These are phyloP conservation scores for Bungarus multicinctus DNA, from an alignment of 2,113 vertebrate genomes.

Conservation along the genomic window DNA sequence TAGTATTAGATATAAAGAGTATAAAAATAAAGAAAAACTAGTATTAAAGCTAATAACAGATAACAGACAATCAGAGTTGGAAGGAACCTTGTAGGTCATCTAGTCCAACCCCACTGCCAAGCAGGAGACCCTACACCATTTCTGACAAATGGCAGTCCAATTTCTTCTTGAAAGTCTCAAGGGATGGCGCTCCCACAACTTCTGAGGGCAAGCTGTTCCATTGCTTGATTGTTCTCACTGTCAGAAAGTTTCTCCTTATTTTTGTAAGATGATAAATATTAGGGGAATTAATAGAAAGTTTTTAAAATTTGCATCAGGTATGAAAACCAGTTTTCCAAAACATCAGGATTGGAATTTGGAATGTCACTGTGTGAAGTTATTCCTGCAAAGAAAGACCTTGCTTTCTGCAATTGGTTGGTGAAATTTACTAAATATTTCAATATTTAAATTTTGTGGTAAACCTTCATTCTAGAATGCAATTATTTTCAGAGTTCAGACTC, in stretches of 20 bases:
- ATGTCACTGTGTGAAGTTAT: neutral
- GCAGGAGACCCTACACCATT: no score
- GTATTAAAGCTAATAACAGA: neutral
- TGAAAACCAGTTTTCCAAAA: neutral
- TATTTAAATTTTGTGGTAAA: neutral
- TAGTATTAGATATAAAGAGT: neutral
- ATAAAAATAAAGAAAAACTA: neutral
- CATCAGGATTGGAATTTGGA: neutral
- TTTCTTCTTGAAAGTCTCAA: no score
- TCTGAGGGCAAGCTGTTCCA: no score
- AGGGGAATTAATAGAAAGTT: neutral
- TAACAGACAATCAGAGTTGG: no score
- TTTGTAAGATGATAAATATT: neutral
- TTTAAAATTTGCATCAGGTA: neutral
- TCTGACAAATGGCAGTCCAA: no score
- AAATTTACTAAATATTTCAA: neutral
- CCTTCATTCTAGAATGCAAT: neutral
- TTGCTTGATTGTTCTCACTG: no score
- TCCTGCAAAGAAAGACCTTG: neutral
- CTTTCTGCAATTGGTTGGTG: neutral
- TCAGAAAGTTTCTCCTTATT: no score
- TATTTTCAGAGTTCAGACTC: neutral
- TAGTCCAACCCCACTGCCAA: no score
- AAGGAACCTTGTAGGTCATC: no score
- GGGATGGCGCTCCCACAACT: no score